Percentiles rank a stretch among this genome's conserved stretches.
Conservation (phyloP, 2,113 vertebrate species). For the Xerus inauris region DNA sequence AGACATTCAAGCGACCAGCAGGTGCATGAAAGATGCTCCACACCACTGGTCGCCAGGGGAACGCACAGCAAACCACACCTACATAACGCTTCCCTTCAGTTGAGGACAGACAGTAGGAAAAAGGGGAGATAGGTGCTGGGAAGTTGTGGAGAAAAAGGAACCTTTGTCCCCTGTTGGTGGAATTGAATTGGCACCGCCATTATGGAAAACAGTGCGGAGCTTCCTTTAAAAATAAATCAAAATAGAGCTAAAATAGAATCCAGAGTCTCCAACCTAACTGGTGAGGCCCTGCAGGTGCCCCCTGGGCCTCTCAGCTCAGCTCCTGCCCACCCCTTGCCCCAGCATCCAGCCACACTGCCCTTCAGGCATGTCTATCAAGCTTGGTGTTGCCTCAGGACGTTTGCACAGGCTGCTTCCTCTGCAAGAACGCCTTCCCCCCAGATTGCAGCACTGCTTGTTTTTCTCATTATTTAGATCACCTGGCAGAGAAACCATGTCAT, state of each 20-base stretch:
- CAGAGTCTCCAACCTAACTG: not conserved
- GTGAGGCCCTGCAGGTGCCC: not conserved
- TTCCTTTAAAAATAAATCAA: not conserved
- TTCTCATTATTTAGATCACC: not conserved
- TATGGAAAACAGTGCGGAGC: not conserved
- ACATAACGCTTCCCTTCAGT: not conserved
- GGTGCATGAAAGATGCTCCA: not conserved
- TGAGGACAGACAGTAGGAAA: not conserved
- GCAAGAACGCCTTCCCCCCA: not conserved
- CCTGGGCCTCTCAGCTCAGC: not conserved
- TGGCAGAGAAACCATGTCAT: not conserved
- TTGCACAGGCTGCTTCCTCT: not conserved
- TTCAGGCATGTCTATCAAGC: not conserved
- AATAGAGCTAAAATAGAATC: not conserved
- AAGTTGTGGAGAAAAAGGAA: not conserved
- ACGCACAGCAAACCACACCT: not conserved
- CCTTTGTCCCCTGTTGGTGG: not conserved
- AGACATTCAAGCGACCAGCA: no score
- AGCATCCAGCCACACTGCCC: not conserved
- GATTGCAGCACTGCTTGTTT: not conserved
- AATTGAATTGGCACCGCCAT: not conserved
- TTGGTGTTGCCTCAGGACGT: not conserved
- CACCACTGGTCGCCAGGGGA: not conserved
- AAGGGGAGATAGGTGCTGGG: not conserved
- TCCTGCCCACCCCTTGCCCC: not conserved